phyloP scores from a whole-genome alignment of 2,888 invertebrate species.

The Nomada hirtipes region DNA sequence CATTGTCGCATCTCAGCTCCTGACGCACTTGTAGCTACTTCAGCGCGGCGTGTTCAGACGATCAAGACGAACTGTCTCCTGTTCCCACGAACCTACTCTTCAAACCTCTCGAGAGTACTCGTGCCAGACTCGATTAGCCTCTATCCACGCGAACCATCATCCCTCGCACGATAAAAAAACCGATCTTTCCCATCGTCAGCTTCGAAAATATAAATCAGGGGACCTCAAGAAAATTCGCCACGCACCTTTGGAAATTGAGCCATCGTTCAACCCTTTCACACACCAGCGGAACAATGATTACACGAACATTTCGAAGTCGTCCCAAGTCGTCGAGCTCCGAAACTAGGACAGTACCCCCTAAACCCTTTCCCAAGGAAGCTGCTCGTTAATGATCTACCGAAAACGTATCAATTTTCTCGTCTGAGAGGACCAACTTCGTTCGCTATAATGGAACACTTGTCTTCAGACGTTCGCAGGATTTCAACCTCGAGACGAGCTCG shows the following conservation, averaged over 20 bases:
- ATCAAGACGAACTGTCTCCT: conserved; percentile 46
- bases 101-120: conserved; percentile 44
- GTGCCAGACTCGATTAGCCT: conserved; percentile 49
- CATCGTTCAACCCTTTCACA: too few relatives aligned
- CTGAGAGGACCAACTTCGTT: not conserved
- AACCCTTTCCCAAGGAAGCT: too few relatives aligned
- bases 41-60: conserved; percentile 27
- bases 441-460: conserved; percentile 59
- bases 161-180: not conserved
- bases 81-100: conserved; percentile 51
- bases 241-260: not conserved
- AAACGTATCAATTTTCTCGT: too few relatives aligned
- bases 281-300: not conserved
- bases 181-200: conserved; percentile 8
- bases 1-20: conserved; percentile 20
- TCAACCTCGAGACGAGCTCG: conserved; percentile 69
- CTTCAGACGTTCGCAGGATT: conserved; percentile 65
- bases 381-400: too few relatives aligned
- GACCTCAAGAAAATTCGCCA: not conserved
- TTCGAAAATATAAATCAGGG: not conserved
- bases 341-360: too few relatives aligned
- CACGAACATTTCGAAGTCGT: too few relatives aligned
- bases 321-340: too few relatives aligned
- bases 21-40: conserved; percentile 48
- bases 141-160: conserved; percentile 26